Evolutionary conservation across 2,888 invertebrate species (phyloP), one percentile per base, ranked within the genome.

Genomic region (Nomada goodeniana): DNA sequence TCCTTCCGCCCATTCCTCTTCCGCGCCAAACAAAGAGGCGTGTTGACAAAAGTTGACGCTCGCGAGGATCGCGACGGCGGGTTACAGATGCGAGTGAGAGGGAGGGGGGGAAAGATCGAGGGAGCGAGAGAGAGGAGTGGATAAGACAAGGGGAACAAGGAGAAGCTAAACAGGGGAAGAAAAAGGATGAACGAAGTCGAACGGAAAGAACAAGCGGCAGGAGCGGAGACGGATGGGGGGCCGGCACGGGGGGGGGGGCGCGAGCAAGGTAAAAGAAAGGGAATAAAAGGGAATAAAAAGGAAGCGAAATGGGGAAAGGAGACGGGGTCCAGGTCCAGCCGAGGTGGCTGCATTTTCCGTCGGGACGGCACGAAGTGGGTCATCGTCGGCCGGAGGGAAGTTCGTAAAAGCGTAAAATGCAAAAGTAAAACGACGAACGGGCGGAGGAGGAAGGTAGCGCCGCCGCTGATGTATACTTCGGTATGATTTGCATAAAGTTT

Each of bases 401-500:
- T 83, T 80, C 74, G 85, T 83, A 83, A 85, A 85, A 85, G 79
- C 74, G 85, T 83, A 80, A 85, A 85, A 85, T 80, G 85, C 77
- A 76, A 77, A 85, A 86, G 85, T 72, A 72, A 72, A 63, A 72
- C 23, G 63, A 71, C 26, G 44, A 61, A 42, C 26, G 42, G 42
- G 20, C 2, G 63, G 61, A 53, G 23, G 23, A 20, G 55, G 57
- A 63, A 71, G 75, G 74, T 63, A 65, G 80, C 55, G 78, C 74
- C 68, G 74, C 59, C 73, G 76, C 67, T 67, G 81, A 79, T 79
- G 65, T 86, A 85, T 82, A 83, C 82, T 77, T 77, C 65, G 77
- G 47, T 73, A 85, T 88, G 88, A 88, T 88, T 88, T 88, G 88
- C 85, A 88, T 88, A 88, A 88, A 88, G 85, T 86, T 88, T 81